These are phyloP conservation scores for Marisa cornuarietis DNA, from an alignment of 1,140 invertebrate species.

Conservation along the genomic window DNA sequence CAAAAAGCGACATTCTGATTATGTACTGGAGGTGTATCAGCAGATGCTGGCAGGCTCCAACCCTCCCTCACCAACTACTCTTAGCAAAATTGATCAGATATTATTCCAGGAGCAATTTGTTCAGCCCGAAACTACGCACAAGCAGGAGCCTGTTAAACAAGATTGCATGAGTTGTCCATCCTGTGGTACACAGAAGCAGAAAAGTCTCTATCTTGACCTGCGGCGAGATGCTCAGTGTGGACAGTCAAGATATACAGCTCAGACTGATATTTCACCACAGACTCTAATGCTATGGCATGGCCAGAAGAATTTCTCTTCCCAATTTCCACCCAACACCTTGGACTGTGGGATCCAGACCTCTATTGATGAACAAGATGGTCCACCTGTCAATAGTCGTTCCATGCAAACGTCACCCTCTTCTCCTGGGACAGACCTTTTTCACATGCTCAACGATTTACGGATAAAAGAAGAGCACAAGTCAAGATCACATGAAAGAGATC, in stretches of 20 bases:
- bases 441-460: constrained; percentile 48
- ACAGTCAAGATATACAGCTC: constrained; percentile 17
- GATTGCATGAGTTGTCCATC: constrained; percentile 9
- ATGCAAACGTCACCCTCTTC: constrained; percentile 50
- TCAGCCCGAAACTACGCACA: neutral
- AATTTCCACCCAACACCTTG: constrained; percentile 58
- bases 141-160: neutral
- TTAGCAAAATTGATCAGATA: constrained; percentile 55
- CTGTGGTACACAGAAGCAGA: neutral
- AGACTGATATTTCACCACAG: constrained; percentile 51
- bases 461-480: neutral
- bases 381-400: constrained; percentile 29
- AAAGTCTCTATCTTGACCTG: constrained; percentile 14
- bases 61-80: constrained; percentile 56
- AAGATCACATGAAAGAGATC: neutral
- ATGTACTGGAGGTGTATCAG: constrained; percentile 58
- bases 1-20: constrained; percentile 55
- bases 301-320: constrained; percentile 58
- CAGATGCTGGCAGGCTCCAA: constrained; percentile 50
- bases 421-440: constrained; percentile 46
- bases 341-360: constrained; percentile 60
- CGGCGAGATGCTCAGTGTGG: constrained; percentile 25
- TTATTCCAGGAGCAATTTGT: constrained; percentile 7
- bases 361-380: constrained; percentile 25
- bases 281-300: constrained; percentile 58